Evolutionary conservation across 1,140 invertebrate genomes (phyloP).

Genomic region (Drosophila arizonae): DNA sequence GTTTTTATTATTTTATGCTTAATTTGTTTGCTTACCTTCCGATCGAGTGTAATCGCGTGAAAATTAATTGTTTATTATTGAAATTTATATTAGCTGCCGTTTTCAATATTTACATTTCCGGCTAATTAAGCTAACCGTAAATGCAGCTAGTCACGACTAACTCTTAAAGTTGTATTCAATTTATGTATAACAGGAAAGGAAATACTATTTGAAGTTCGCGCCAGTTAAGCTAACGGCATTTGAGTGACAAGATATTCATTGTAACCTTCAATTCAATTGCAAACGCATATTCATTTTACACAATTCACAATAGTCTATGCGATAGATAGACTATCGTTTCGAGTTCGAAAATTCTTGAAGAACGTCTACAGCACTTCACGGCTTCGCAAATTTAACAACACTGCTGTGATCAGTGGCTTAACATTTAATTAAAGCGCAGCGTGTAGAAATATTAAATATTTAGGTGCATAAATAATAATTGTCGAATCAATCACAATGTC

Average conservation of each 20-base stretch:
- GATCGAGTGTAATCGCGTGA: constrained; percentile 28
- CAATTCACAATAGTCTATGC: not conserved
- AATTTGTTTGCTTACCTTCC: constrained; percentile 14
- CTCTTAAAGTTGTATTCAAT: constrained; percentile 19
- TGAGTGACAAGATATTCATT: constrained; percentile 22
- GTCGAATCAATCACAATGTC: constrained; percentile 37
- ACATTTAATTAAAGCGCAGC: not conserved
- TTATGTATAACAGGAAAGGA: constrained; percentile 48
- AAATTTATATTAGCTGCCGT: constrained; percentile 22
- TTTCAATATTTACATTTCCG: constrained; percentile 57
- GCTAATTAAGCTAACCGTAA: constrained; percentile 59
- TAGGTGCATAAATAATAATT: constrained; percentile 10
- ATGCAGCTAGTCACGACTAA: constrained; percentile 48
- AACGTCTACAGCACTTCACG: not conserved
- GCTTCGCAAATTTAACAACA: not conserved
- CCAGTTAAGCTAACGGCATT: constrained; percentile 20
- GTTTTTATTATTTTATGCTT: constrained; percentile 2
- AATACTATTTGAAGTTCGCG: constrained; percentile 12
- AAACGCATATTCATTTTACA: not conserved
- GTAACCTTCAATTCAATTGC: not conserved
- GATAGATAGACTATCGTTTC: not conserved
- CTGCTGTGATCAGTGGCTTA: not conserved
- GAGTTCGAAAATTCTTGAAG: constrained; percentile 4
- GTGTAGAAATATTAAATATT: not conserved
- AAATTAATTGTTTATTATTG: constrained; percentile 41